A percentile compares a stretch with the other conserved stretches of the same genome.
These are phyloP conservation scores for Enchytraeus crypticus DNA, from an alignment of 2,888 invertebrate genomes.

Conservation along the genomic window DNA sequence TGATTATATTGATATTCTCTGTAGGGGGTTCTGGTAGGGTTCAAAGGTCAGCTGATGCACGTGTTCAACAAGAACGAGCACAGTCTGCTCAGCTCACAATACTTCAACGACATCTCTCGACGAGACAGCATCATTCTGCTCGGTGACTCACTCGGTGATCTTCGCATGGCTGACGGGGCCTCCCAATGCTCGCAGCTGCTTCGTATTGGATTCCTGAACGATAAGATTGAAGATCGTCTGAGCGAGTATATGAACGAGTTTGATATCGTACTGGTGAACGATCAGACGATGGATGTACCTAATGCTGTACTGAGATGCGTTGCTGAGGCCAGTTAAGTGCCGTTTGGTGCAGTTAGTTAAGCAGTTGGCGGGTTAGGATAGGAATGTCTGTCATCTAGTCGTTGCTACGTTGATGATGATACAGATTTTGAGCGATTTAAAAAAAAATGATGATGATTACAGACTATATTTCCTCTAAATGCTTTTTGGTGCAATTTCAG, in stretches of 20 bases:
- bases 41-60: constrained; percentile 74
- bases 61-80: constrained; percentile 88
- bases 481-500: too few relatives aligned
- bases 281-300: constrained; percentile 64
- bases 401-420: too few relatives aligned
- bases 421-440: too few relatives aligned
- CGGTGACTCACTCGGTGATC: constrained; percentile 87
- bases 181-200: constrained; percentile 62
- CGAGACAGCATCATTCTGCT: constrained; percentile 69
- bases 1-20: too few relatives aligned
- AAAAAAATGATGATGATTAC: too few relatives aligned
- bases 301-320: constrained; percentile 19
- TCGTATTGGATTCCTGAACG: constrained; percentile 84
- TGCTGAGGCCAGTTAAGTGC: too few relatives aligned
- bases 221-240: constrained; percentile 53
- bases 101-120: constrained; percentile 57
- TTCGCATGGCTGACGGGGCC: constrained; percentile 81
- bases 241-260: constrained; percentile 66
- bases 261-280: constrained; percentile 82
- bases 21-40: constrained; percentile 53
- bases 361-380: too few relatives aligned
- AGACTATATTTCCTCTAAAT: too few relatives aligned
- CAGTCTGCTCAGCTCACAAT: constrained; percentile 67
- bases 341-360: too few relatives aligned
- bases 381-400: too few relatives aligned